Evolutionary conservation across 2,888 invertebrate genomes (phyloP).

Genomic region (Cryptocheilus praepositus): DNA sequence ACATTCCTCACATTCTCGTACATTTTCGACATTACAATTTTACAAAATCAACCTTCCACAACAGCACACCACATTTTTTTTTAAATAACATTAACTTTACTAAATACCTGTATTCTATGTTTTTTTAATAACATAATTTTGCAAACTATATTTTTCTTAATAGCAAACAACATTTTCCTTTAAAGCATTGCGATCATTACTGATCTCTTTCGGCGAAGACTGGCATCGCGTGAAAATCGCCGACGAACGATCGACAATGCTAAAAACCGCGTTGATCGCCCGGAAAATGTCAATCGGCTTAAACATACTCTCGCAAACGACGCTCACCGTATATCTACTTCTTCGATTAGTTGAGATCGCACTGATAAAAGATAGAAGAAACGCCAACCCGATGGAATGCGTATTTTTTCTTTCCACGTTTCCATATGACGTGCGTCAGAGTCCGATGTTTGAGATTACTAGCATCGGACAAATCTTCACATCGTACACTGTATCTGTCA

Average conservation of each 20-base stretch:
- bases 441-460: conserved; percentile 16
- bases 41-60: too few relatives aligned
- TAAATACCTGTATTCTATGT: too few relatives aligned
- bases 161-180: too few relatives aligned
- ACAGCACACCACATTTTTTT: too few relatives aligned
- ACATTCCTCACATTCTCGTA: too few relatives aligned
- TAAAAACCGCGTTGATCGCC: conserved; percentile 18
- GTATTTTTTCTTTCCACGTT: neutral
- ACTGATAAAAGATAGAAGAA: neutral
- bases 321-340: conserved; percentile 26
- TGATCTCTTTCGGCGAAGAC: conserved; percentile 35
- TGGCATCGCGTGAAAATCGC: conserved; percentile 13
- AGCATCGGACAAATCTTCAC: conserved; percentile 7
- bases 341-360: conserved; percentile 11
- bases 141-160: too few relatives aligned
- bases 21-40: too few relatives aligned
- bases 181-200: conserved; percentile 32
- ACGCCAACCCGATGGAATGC: neutral
- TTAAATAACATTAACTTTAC: too few relatives aligned
- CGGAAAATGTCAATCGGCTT: conserved; percentile 30
- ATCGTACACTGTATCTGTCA: neutral
- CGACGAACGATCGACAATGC: conserved; percentile 26
- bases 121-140: too few relatives aligned
- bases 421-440: conserved; percentile 9
- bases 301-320: conserved; percentile 40